Conservation (phyloP, 2,888 invertebrate genomes). For the Phlogophora meticulosa region DNA sequence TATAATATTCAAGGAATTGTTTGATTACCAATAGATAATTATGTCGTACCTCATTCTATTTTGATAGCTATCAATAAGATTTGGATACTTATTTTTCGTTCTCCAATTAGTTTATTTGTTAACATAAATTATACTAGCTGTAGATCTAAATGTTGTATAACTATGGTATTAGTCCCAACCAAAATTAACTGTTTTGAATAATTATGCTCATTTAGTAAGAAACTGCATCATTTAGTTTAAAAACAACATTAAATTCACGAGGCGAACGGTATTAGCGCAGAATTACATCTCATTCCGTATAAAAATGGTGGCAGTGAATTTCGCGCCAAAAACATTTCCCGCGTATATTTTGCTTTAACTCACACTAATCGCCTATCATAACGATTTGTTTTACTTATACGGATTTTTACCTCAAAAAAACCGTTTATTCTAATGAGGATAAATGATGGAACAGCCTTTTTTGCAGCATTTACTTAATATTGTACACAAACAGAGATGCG, state of each 20-base stretch:
- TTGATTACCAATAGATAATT: too few species aligned
- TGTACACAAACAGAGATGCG: slow-evolving; percentile 8
- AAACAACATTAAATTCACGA: slow-evolving; percentile 21
- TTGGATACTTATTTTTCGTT: too few species aligned
- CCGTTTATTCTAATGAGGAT: slow-evolving; percentile 49
- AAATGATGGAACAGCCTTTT: slow-evolving; percentile 42
- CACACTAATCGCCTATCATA: slow-evolving; percentile 56
- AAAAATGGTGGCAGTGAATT: slow-evolving; percentile 54
- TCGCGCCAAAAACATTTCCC: slow-evolving; percentile 45
- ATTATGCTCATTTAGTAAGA: background rate
- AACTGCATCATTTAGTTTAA: background rate
- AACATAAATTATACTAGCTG: too few species aligned
- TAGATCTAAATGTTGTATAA: too few species aligned
- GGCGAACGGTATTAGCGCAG: slow-evolving; percentile 34
- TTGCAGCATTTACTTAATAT: slow-evolving; percentile 34
- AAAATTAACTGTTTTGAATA: background rate
- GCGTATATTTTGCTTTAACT: slow-evolving; percentile 51
- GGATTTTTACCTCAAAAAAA: slow-evolving; percentile 47
- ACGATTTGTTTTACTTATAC: slow-evolving; percentile 62
- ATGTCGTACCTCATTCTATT: too few species aligned
- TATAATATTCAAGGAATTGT: too few species aligned
- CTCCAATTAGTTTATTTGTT: too few species aligned
- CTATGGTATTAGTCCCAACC: too few species aligned
- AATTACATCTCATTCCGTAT: slow-evolving; percentile 55
- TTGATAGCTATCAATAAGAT: too few species aligned